Conservation (phyloP, 2,888 invertebrate species). For the Pterostichus madidus region DNA sequence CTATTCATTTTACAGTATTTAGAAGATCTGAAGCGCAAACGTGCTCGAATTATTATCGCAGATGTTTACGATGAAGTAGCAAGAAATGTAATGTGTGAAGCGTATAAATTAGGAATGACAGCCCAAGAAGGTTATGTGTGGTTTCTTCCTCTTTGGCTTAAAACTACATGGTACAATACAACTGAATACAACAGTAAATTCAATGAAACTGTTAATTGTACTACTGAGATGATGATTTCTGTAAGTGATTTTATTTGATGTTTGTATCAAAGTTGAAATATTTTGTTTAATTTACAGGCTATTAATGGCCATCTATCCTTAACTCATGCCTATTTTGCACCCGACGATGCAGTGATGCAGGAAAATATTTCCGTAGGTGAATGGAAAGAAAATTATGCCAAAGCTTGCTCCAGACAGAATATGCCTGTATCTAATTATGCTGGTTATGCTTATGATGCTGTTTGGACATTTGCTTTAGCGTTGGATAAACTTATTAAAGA, state of each 20-base stretch:
- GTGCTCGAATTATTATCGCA: slow-evolving; percentile 88
- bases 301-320: slow-evolving; percentile 87
- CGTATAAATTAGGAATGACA: slow-evolving; percentile 84
- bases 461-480: slow-evolving; percentile 89
- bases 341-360: slow-evolving; percentile 81
- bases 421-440: slow-evolving; percentile 81
- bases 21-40: slow-evolving; percentile 82
- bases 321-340: slow-evolving; percentile 84
- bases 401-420: slow-evolving; percentile 14
- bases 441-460: slow-evolving; percentile 89
- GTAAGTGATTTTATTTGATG: slow-evolving; percentile 71
- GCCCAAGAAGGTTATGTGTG: slow-evolving; percentile 88
- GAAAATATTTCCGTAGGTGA: slow-evolving; percentile 82
- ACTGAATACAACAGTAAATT: slow-evolving; percentile 76
- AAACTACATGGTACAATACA: slow-evolving; percentile 82
- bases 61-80: slow-evolving; percentile 87
- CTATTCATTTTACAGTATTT: slow-evolving; percentile 79
- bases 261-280: neutral
- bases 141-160: slow-evolving; percentile 90
- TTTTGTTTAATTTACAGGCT: slow-evolving; percentile 76
- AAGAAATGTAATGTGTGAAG: slow-evolving; percentile 90
- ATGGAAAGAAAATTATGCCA: slow-evolving; percentile 80
- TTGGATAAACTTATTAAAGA: slow-evolving; percentile 82
- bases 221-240: slow-evolving; percentile 81
- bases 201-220: slow-evolving; percentile 80